Base-by-base conservation (phyloP, 2,113 vertebrate species). In the Odontesthes bonariensis region DNA sequence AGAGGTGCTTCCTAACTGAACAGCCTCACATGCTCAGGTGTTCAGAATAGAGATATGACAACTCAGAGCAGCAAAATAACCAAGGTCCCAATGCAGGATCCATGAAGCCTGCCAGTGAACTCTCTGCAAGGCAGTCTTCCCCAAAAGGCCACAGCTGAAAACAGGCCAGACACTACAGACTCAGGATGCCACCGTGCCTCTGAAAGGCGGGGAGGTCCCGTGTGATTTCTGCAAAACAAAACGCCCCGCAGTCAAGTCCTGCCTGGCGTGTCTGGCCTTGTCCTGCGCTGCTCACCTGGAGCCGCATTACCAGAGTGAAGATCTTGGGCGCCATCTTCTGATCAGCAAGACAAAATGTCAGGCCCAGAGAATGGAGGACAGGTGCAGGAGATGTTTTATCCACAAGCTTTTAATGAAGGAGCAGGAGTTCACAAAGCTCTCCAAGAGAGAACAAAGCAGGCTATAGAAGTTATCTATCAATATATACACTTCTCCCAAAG, bases 241-340 rank as follows among this genome's bases (percentile, higher is more conserved):
- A 35, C 88, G 77, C 8, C 59, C 40, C 10, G 93, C 95, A 0
- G 60, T 93, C 32, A 93, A 91, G 83, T 94, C 92, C 0, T 95
- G 94, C 72, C 77, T 95, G 81, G 75, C 82, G 33, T 95, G 95
- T 23, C 57, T 92, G 83, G 92, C 91, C 13, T 95, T 93, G 0
- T 92, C 93, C 73, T 95, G 95, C 0, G 78, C 91, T 16, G 46
- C 86, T 38, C 95, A 95, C 75, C 82, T 94, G 38, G 82, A 79
- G 72, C 89, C 74, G 0, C 94, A 94, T 63, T 90, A 83, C 33
- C 64, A 64, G 70, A 88, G 59, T 0, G 84, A 90, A 38, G 86
- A 62, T 0, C 96, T 97, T 79, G 93, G 94, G 6, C 92, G 95
- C 85, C 96, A 98, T 75, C 95, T 93, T 74, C 93, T 98, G 46